phyloP scores from a whole-genome alignment of 2,113 vertebrate species.

The Acinonyx jubatus region DNA sequence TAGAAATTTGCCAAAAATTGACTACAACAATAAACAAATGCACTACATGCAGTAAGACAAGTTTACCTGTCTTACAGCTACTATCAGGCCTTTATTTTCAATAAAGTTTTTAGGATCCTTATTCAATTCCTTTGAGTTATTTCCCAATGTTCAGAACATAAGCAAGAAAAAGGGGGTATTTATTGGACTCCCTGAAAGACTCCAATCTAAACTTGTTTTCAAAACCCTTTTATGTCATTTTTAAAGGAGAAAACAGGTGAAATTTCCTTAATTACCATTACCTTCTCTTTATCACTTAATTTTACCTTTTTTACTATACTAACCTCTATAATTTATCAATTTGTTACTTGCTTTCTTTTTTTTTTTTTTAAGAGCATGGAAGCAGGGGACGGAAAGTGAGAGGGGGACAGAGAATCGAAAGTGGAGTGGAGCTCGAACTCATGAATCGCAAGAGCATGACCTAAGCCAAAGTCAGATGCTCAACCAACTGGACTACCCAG shows the following conservation, averaged over 20 bases:
- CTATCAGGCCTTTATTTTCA: background rate
- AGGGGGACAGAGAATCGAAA: too few relatives aligned
- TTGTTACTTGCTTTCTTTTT: constrained; percentile 8
- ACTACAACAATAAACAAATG: background rate
- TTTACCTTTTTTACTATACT: background rate
- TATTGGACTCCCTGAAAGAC: background rate
- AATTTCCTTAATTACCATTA: constrained; percentile 2
- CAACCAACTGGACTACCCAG: too few relatives aligned
- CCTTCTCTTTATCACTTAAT: constrained; percentile 12
- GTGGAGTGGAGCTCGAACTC: too few relatives aligned
- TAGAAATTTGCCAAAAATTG: background rate
- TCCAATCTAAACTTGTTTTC: background rate
- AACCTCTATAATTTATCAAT: background rate
- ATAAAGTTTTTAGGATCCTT: background rate
- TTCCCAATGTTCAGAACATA: constrained; percentile 24
- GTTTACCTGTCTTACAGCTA: too few relatives aligned
- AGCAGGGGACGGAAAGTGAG: too few relatives aligned
- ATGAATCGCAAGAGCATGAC: too few relatives aligned
- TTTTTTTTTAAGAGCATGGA: too few relatives aligned
- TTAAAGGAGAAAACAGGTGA: constrained; percentile 12
- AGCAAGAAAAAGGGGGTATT: background rate
- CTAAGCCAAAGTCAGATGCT: too few relatives aligned
- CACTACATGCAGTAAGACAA: background rate
- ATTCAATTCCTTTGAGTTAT: background rate
- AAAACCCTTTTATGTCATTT: constrained; percentile 23